Evolutionary conservation across 2,888 invertebrate species (phyloP).

Genomic region (Phrixothrix hirtus): DNA sequence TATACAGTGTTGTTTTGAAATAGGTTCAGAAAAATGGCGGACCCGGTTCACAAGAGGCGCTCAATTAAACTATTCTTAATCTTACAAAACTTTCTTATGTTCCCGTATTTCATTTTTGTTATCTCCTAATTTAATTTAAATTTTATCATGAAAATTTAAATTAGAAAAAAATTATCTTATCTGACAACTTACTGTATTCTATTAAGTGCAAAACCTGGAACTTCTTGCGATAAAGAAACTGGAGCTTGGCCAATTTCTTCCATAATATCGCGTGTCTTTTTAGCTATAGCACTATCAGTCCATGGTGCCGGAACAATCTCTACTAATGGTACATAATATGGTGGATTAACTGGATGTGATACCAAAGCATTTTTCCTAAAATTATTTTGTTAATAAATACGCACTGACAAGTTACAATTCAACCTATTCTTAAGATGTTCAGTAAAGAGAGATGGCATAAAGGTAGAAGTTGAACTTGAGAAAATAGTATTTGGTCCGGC

Average conservation of each 20-base stretch:
- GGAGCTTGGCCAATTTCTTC: constrained; percentile 90
- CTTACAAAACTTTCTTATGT: too few species aligned
- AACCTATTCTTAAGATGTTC: constrained; percentile 73
- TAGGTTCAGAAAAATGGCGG: too few species aligned
- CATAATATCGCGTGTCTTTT: constrained; percentile 77
- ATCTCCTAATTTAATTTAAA: too few species aligned
- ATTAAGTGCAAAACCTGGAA: constrained; percentile 91
- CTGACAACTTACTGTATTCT: constrained; percentile 76
- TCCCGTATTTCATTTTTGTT: too few species aligned
- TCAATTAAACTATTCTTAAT: too few species aligned
- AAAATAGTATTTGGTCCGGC: constrained; percentile 77
- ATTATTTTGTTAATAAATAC: not conserved
- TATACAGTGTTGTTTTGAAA: too few species aligned
- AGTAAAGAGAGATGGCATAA: constrained; percentile 85
- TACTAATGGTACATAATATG: constrained; percentile 92
- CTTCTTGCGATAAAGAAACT: constrained; percentile 81
- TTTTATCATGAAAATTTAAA: too few species aligned
- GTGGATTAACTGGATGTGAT: constrained; percentile 95
- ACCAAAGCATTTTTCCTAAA: constrained; percentile 69
- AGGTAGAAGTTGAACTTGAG: constrained; percentile 93
- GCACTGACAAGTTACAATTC: constrained; percentile 8
- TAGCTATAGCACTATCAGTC: constrained; percentile 79
- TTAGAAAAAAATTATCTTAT: not conserved
- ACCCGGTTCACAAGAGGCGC: too few species aligned
- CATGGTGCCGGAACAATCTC: constrained; percentile 94